Base-by-base conservation (phyloP, 2,888 invertebrate genomes). In the Plagodis dolabraria region DNA sequence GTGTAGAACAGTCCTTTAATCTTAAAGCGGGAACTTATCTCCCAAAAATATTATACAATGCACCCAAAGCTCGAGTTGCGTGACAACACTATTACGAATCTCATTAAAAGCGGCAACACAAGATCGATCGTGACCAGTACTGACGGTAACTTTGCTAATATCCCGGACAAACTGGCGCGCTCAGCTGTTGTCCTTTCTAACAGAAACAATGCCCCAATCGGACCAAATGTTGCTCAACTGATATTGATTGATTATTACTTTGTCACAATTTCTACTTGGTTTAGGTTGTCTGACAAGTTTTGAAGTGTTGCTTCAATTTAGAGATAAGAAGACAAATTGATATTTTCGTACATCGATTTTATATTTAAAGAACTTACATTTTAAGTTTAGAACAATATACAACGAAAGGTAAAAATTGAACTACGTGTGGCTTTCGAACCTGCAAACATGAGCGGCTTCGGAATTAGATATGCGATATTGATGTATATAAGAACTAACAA, bases 141-240 rank as follows among this genome's bases (percentile, higher is more conserved):
- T 46, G 34, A 42, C 42, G 57, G 54, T 54, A 83, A 83, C 80
- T 85, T 85, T 73, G 73, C 76, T 79, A 84, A 85, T 84, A 84
- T 77, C 76, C 76, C 76, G 62, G 67, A 65, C 75, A 76, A 63
- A 78, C 76, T 79, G 74, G 74, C 72, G 71, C 79, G 74, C 72
- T 77, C 81, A 79, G 77, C 80, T 82, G 80, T 70, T 79, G 78
- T 77, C 76, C 76, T 76, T 73, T 69, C 73, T 68, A 77, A 79
- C 69, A 77, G 70, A 70, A 71, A 76, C 78, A 75, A 75, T 70
- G 71, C 72, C 66, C 60, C 60, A 68, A 70, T 67, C 53, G 61
- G 58, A 43, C 58, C 56, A 44, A 60, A 50, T 58, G 64, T 69
- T 67, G 57, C 55, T 55, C 57, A 60, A 59, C 60, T 8, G 59